Conservation (phyloP, 1,140 invertebrate species). For the Trachymyrmex cornetzi region DNA sequence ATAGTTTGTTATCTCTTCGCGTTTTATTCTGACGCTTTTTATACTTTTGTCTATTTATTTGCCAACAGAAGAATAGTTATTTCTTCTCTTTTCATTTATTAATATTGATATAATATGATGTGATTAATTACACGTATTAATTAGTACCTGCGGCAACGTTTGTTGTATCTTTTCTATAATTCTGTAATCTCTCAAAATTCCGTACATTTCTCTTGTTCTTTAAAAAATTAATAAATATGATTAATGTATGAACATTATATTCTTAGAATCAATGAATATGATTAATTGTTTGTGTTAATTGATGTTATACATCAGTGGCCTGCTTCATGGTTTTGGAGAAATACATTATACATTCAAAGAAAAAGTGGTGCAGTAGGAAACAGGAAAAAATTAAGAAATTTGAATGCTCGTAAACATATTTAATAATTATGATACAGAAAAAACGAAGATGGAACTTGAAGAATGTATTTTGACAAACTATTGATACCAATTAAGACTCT, state of each 20-base stretch:
- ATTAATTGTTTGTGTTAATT: background rate
- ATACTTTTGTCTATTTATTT: constrained; percentile 34
- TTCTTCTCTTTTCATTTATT: background rate
- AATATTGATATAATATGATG: background rate
- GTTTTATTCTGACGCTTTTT: constrained; percentile 34
- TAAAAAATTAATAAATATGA: background rate
- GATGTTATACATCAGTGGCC: background rate
- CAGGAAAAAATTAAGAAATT: too few species aligned
- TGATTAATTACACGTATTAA: background rate
- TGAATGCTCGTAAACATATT: too few species aligned
- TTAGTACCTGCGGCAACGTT: constrained; percentile 22
- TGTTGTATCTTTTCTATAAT: background rate
- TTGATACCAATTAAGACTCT: too few species aligned
- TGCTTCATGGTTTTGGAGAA: background rate
- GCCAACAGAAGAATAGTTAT: background rate
- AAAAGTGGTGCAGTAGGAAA: too few species aligned
- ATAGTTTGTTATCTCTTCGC: constrained; percentile 2
- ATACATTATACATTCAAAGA: background rate
- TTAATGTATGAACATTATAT: too few species aligned
- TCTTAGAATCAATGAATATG: too few species aligned
- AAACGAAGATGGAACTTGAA: too few species aligned
- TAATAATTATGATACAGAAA: too few species aligned
- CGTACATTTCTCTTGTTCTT: background rate
- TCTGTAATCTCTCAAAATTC: background rate
- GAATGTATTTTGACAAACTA: too few species aligned